Conservation (phyloP, 2,113 vertebrate species). For the Oreochromis spilurus region DNA sequence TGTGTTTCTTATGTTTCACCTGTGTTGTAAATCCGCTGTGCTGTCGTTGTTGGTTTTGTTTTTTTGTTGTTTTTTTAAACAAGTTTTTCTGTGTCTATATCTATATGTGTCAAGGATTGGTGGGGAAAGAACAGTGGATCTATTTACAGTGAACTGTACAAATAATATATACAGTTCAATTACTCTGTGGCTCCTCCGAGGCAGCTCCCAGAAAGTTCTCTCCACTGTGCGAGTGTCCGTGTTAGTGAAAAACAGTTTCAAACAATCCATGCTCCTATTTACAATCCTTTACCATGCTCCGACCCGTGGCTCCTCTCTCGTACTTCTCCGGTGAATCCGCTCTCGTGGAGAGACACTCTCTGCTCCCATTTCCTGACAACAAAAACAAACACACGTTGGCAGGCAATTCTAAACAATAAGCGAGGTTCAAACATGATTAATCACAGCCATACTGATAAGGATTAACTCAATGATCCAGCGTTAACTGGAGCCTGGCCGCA, state of each 20-base stretch:
- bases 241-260: neutral
- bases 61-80: neutral
- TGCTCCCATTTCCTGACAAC: neutral
- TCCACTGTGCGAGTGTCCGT: neutral
- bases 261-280: neutral
- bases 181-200: neutral
- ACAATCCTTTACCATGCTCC: neutral
- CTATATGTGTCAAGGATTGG: accelerated
- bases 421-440: neutral
- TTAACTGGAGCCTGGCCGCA: neutral
- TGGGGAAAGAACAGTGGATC: neutral
- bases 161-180: neutral
- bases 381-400: neutral
- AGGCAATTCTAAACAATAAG: neutral
- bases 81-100: neutral
- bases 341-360: neutral
- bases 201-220: neutral
- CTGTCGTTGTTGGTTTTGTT: neutral
- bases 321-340: accelerated
- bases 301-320: neutral
- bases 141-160: neutral
- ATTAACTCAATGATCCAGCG: neutral
- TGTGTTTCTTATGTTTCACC: neutral
- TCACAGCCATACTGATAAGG: neutral
- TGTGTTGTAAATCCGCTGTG: neutral